A percentile compares a stretch with the other conserved stretches of the same genome.
Evolutionary conservation across 2,797 vertebrate species (phyloP).

Genomic region (Rhyacichthys aspro): DNA sequence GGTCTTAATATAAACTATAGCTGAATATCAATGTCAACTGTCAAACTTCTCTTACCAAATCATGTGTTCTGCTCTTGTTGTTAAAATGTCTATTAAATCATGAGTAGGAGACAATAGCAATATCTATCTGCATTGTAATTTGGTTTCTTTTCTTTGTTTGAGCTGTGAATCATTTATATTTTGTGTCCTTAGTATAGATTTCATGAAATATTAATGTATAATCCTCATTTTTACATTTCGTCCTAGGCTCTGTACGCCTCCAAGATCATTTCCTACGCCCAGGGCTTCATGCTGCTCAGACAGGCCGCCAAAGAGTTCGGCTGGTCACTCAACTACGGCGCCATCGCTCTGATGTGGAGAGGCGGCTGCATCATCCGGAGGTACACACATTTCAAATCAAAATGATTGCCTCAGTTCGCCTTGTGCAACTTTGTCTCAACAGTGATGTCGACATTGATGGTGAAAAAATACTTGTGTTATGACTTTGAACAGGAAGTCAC

Average conservation of each 20-base stretch:
- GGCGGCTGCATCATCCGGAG: slow-evolving; percentile 98
- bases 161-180: too few species aligned
- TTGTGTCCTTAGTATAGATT: too few species aligned
- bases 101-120: too few species aligned
- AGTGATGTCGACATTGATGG: slow-evolving; percentile 39
- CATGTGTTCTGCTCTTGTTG: too few species aligned
- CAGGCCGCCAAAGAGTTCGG: slow-evolving; percentile 92
- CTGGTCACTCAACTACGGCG: slow-evolving; percentile 96
- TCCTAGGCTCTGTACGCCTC: slow-evolving; percentile 93
- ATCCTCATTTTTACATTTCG: neutral
- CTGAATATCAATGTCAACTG: too few species aligned
- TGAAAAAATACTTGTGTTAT: slow-evolving; percentile 35
- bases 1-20: too few species aligned
- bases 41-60: too few species aligned
- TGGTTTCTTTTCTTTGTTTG: too few species aligned
- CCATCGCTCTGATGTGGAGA: slow-evolving; percentile 98
- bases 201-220: too few species aligned
- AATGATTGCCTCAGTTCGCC: slow-evolving; percentile 22
- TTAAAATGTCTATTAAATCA: too few species aligned
- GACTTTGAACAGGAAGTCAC: slow-evolving; percentile 1
- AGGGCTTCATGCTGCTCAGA: slow-evolving; percentile 96
- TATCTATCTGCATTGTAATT: too few species aligned
- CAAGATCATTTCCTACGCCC: slow-evolving; percentile 97
- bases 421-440: slow-evolving; percentile 29
- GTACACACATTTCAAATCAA: slow-evolving; percentile 63